Evolutionary conservation across 2,888 invertebrate genomes (phyloP).

Genomic region (Automeris io): DNA sequence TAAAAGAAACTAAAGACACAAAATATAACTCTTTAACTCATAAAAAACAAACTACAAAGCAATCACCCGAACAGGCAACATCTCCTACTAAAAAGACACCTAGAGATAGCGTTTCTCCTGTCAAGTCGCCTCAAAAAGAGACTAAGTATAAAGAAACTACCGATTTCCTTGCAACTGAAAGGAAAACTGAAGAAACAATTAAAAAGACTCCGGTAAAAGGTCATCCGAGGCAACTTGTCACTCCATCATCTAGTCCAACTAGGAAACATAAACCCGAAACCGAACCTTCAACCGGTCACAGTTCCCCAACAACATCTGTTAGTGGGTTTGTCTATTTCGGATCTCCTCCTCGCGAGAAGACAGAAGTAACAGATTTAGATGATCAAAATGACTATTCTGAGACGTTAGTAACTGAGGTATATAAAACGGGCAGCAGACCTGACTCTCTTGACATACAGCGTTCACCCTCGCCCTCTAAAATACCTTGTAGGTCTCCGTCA

Average conservation of each 20-base stretch:
- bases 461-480: constrained; percentile 55
- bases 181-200: constrained; percentile 39
- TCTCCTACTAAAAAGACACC: constrained; percentile 32
- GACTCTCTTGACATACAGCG: constrained; percentile 31
- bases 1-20: constrained; percentile 20
- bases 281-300: constrained; percentile 60
- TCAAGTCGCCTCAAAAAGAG: constrained; percentile 35
- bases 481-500: constrained; percentile 59
- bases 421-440: constrained; percentile 24
- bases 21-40: constrained; percentile 25
- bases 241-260: constrained; percentile 73
- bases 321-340: constrained; percentile 73
- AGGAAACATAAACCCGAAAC: constrained; percentile 53
- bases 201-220: constrained; percentile 36
- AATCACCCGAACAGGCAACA: constrained; percentile 18
- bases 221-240: constrained; percentile 52
- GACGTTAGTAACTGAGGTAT: constrained; percentile 26
- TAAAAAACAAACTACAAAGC: constrained; percentile 25
- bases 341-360: constrained; percentile 40
- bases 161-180: constrained; percentile 51
- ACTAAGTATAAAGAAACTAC: constrained; percentile 38
- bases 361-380: constrained; percentile 55
- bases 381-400: constrained; percentile 35
- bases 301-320: constrained; percentile 73
- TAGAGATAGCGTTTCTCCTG: constrained; percentile 37